Evolutionary conservation across 2,888 invertebrate species (phyloP).

Genomic region (Campoletis raptor): DNA sequence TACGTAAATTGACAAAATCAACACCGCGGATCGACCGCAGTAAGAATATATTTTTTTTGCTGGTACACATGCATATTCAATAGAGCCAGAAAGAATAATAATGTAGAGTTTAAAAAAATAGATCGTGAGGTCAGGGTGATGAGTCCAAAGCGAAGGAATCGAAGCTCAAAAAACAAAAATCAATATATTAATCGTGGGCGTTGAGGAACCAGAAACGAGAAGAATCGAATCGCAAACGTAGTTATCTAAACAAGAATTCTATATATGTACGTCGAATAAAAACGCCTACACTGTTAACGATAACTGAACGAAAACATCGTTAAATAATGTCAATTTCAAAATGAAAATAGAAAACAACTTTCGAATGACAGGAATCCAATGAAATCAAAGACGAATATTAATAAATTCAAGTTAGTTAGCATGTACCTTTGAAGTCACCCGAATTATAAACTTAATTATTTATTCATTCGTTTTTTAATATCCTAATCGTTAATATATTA

Average conservation of each 20-base stretch:
- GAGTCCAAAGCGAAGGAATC: not conserved
- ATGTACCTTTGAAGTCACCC: not conserved
- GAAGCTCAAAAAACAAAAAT: not conserved
- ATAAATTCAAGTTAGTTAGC: not conserved
- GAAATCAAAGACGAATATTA: not conserved
- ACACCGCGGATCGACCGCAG: not conserved
- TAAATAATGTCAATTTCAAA: not conserved
- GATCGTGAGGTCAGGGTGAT: constrained; percentile 13
- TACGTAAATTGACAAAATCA: constrained; percentile 35
- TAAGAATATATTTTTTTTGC: constrained; percentile 12
- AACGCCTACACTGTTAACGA: constrained; percentile 1
- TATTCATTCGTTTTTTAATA: not conserved
- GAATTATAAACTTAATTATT: not conserved
- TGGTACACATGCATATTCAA: constrained; percentile 19
- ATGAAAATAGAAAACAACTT: not conserved
- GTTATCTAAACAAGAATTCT: not conserved
- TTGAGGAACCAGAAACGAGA: not conserved
- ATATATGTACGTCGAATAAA: constrained; percentile 4
- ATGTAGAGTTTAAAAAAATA: constrained; percentile 6
- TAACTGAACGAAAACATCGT: not conserved
- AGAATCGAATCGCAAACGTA: not conserved
- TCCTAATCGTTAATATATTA: not conserved
- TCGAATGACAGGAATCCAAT: not conserved
- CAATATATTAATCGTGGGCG: not conserved
- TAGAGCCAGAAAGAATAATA: constrained; percentile 45